These are phyloP conservation scores for Nicator chloris DNA, from an alignment of 2,113 vertebrate genomes.

Conservation along the genomic window DNA sequence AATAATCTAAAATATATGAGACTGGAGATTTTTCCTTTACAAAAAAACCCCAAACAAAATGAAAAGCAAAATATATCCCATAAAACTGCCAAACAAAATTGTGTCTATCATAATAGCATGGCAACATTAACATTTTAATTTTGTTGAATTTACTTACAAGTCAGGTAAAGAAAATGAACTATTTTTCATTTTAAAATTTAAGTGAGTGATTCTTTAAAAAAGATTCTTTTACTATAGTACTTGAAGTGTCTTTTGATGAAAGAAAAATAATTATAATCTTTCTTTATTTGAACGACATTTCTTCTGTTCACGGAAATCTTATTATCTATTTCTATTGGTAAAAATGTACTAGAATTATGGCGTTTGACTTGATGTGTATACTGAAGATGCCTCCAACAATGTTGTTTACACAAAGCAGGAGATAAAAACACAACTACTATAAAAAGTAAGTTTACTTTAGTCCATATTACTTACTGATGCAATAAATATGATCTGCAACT, in stretches of 20 bases:
- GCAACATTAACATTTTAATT: not conserved
- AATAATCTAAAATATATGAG: not conserved
- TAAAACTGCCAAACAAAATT: not conserved
- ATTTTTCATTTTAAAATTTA: not conserved
- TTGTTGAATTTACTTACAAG: not conserved
- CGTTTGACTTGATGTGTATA: not conserved
- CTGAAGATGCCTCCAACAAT: not conserved
- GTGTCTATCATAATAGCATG: not conserved
- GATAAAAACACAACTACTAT: not conserved
- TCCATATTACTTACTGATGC: not conserved
- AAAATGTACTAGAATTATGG: not conserved
- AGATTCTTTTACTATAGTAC: not conserved
- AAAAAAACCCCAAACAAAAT: not conserved
- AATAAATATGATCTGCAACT: conserved; percentile 7
- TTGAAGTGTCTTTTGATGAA: not conserved
- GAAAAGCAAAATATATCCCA: not conserved
- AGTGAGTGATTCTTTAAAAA: not conserved
- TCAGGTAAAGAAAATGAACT: not conserved
- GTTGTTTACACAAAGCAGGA: not conserved
- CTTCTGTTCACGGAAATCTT: not conserved
- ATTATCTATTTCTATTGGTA: not conserved
- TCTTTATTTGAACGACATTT: not conserved
- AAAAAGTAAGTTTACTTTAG: not conserved
- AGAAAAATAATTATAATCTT: not conserved
- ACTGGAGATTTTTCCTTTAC: not conserved